A percentile compares a stretch with the other conserved stretches of the same genome.
phyloP scores from a whole-genome alignment of 35 echinoderm and acorn worm species.

The Heliocidaris tuberculata region DNA sequence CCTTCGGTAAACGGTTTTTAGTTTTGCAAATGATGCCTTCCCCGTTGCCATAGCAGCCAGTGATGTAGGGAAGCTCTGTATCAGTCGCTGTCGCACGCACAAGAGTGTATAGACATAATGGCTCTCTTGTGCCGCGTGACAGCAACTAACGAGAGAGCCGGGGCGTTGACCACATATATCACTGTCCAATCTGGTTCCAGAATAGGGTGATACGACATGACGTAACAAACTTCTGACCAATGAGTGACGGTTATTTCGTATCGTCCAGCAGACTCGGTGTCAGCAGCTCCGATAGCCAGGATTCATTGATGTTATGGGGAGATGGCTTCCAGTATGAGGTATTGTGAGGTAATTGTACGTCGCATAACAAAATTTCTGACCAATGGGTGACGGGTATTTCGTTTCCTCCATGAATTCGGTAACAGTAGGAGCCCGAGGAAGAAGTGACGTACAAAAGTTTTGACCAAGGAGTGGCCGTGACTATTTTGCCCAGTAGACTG shows the following conservation, averaged over 20 bases:
- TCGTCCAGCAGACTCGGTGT: too few relatives aligned
- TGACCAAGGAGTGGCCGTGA: too few relatives aligned
- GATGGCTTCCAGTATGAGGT: too few relatives aligned
- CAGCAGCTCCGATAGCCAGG: too few relatives aligned
- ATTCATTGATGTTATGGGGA: too few relatives aligned
- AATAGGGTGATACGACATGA: neutral
- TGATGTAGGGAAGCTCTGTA: slow-evolving; percentile 46
- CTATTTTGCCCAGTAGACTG: too few relatives aligned
- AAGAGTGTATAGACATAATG: slow-evolving; percentile 61
- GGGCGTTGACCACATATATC: neutral
- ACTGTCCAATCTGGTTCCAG: neutral
- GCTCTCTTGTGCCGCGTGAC: slow-evolving; percentile 95
- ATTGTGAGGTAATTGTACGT: too few relatives aligned
- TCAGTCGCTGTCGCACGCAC: slow-evolving; percentile 99
- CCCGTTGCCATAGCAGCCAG: neutral
- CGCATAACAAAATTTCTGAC: too few relatives aligned
- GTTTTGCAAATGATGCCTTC: neutral
- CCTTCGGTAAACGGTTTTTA: neutral
- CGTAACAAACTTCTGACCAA: neutral
- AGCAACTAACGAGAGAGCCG: slow-evolving; percentile 77
- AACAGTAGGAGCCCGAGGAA: too few relatives aligned
- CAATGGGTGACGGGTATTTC: too few relatives aligned
- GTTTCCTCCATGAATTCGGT: too few relatives aligned
- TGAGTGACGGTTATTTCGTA: neutral
- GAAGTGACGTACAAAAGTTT: too few relatives aligned